A percentile compares a stretch with the other conserved stretches of the same genome.
Conservation (phyloP, 2,113 vertebrate species). For the Melospiza melodia region DNA sequence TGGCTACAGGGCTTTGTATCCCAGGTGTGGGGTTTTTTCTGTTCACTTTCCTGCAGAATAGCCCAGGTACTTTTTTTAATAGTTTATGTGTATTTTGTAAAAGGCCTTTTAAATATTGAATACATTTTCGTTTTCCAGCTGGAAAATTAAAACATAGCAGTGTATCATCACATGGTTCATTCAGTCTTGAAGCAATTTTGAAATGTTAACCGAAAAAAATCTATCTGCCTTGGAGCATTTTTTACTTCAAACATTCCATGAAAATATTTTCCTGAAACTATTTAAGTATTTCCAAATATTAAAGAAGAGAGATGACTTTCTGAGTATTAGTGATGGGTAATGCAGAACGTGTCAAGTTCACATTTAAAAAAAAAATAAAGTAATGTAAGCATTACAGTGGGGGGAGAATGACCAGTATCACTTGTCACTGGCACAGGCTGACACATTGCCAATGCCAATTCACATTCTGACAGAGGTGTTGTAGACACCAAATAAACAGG, state of each 20-base stretch:
- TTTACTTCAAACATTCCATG: constrained; percentile 71
- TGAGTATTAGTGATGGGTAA: constrained; percentile 31
- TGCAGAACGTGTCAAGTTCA: not conserved
- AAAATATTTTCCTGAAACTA: constrained; percentile 72
- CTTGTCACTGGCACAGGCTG: not conserved
- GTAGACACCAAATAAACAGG: not conserved
- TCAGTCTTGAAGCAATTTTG: constrained; percentile 63
- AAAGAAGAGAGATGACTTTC: constrained; percentile 54
- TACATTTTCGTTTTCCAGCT: constrained; percentile 53
- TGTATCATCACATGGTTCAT: constrained; percentile 63
- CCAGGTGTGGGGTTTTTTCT: not conserved
- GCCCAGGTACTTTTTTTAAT: not conserved
- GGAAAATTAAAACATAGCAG: constrained; percentile 63
- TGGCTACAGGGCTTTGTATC: not conserved
- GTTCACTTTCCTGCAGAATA: not conserved
- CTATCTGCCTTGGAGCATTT: constrained; percentile 67
- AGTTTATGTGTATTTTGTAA: constrained; percentile 54
- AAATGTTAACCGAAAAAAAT: constrained; percentile 62
- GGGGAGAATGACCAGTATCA: not conserved
- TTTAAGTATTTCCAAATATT: constrained; percentile 72
- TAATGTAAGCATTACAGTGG: not conserved
- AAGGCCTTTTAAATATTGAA: constrained; percentile 59
- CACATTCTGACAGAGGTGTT: not conserved
- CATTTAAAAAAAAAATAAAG: not conserved
- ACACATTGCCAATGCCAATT: not conserved